Base-by-base conservation (phyloP, 2,797 vertebrate species). In the Rhinoraja longicauda region DNA sequence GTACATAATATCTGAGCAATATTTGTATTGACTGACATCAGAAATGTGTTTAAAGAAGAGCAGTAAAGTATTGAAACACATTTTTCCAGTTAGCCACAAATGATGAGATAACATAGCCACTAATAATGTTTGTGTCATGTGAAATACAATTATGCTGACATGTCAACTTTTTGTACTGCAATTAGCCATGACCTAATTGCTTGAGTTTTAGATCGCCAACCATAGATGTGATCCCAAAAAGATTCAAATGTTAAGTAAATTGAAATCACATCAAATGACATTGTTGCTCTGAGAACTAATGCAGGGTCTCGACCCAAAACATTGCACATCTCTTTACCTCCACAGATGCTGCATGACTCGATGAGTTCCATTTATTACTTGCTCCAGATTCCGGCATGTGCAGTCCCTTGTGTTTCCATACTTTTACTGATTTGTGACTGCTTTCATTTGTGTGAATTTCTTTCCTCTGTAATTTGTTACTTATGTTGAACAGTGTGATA, bases 401-500 rank as follows among this genome's bases (percentile, higher is more conserved):
- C 70, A 72, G 70, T 72, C 17, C 17, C 21, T 21, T 72, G 17
- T 72, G 70, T 72, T 24, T 24, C 70, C 19, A 21, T 72, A 6
- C 72, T 53, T 53, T 53, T 72, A 21, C 19, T 21, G 59, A 88
- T 88, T 32, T 64, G 29, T 88, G 32, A 64, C 59, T 88, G 82
- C 84, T 64, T 88, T n/a, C 17, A 59, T 86, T 86, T 64, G 84
- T 64, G 62, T 88, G 84, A 64, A 32, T 64, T 88, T 86, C 53
- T 53, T 59, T 59, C 24, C 10, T 59, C 57, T 86, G 57, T 10
- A 29, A 86, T 86, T n/a, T 64, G 26, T 88, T 88, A n/a, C 5
- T 21, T 29, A 64, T 36, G 32, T 36, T 88, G n/a, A 3, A 64
- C n/a, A 21, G 1, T n/a, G 57, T 57, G 9, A 86, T 62, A 62